phyloP scores from a whole-genome alignment of 2,888 invertebrate genomes.

The Trachelus stipa region DNA sequence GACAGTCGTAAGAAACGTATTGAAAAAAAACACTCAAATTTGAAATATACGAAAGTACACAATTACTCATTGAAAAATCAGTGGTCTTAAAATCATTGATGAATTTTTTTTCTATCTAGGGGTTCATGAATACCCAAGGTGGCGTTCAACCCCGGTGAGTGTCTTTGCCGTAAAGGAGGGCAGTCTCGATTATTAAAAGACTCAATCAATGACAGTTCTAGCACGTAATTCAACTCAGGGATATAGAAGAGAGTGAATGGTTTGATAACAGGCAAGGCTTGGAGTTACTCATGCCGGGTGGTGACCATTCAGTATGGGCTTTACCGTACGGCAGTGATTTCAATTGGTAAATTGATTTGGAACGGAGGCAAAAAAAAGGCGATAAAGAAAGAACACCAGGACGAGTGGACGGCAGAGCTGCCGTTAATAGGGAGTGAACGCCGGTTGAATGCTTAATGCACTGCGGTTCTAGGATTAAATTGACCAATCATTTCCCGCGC shows the following conservation, averaged over 20 bases:
- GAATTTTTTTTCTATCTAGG: not conserved
- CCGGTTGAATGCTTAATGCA: conserved; percentile 65
- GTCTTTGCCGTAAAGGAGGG: not conserved
- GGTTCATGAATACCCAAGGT: not conserved
- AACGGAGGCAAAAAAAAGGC: conserved; percentile 32
- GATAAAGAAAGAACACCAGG: conserved; percentile 30
- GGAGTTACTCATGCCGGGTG: conserved; percentile 13
- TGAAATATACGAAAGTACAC: not conserved
- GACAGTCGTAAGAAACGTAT: not conserved
- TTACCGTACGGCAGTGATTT: conserved; percentile 56
- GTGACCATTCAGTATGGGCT: conserved; percentile 18
- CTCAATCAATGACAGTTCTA: not conserved
- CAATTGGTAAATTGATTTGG: conserved; percentile 64
- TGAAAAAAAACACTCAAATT: not conserved
- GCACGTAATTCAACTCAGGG: not conserved
- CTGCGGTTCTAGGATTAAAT: conserved; percentile 65
- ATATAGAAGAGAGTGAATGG: conserved; percentile 39
- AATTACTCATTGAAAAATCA: not conserved
- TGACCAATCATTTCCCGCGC: conserved; percentile 67
- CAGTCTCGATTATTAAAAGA: not conserved
- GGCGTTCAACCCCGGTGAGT: not conserved
- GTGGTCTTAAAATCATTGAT: not conserved
- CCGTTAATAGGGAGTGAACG: conserved; percentile 65
- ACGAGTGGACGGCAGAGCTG: conserved; percentile 33
- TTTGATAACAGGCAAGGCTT: conserved; percentile 40